Evolutionary conservation across 2,113 vertebrate species (phyloP).

Genomic region (Plestiodon gilberti): DNA sequence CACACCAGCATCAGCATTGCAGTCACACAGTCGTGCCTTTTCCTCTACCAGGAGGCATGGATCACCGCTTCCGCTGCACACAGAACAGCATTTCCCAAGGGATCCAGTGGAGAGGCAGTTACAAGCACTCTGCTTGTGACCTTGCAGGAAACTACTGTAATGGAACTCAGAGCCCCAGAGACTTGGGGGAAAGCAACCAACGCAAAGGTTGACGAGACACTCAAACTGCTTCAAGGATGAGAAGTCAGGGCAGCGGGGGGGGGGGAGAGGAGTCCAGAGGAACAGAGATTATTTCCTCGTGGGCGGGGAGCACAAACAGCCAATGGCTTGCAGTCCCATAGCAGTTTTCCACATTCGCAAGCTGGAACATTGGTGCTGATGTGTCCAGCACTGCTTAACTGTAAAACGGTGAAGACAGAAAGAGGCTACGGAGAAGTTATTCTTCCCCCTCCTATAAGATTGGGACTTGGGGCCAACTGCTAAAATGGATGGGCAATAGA

Average conservation of each 20-base stretch:
- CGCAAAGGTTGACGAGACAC: not conserved
- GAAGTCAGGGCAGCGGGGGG: not conserved
- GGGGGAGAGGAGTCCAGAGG: not conserved
- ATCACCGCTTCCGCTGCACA: not conserved
- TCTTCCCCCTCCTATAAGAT: not conserved
- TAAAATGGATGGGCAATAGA: too few relatives aligned
- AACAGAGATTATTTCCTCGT: not conserved
- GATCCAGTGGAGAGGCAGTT: not conserved
- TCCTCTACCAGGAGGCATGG: not conserved
- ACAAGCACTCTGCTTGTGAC: not conserved
- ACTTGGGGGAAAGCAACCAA: not conserved
- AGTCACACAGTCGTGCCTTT: not conserved
- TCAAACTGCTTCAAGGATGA: not conserved
- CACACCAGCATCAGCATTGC: not conserved
- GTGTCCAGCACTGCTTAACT: not conserved
- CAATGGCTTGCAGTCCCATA: not conserved
- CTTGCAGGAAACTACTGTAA: fast-evolving
- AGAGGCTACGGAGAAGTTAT: too few relatives aligned
- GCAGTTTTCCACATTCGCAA: not conserved
- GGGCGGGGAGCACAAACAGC: not conserved
- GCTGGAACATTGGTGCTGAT: fast-evolving
- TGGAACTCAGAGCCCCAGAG: not conserved
- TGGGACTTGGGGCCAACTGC: not conserved
- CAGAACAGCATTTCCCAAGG: not conserved
- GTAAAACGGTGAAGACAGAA: too few relatives aligned